Conservation (phyloP, 2,113 vertebrate genomes). For the Gymnobelideus leadbeateri region DNA sequence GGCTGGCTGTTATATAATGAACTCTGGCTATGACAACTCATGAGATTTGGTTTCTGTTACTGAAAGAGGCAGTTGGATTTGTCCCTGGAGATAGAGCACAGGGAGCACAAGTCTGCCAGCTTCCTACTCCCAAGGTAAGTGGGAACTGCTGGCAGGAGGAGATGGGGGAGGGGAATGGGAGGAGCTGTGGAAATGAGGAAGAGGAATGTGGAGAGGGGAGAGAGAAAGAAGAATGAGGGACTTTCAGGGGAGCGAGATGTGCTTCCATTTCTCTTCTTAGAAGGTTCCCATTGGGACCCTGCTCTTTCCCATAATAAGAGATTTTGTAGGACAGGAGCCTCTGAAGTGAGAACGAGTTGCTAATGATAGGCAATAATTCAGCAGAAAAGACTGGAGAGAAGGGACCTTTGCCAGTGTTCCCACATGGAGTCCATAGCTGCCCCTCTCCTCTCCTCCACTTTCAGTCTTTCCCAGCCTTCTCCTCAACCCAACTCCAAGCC, state of each 20-base stretch:
- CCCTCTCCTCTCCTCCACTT: conserved; percentile 59
- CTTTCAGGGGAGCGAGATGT: background rate
- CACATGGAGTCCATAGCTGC: conserved; percentile 59
- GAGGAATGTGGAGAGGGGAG: background rate
- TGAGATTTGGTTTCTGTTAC: background rate
- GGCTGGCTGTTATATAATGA: background rate
- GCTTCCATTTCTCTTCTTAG: background rate
- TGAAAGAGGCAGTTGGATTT: background rate
- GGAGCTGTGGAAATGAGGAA: background rate
- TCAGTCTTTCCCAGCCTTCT: conserved; percentile 21
- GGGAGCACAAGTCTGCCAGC: background rate
- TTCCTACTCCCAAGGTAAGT: background rate
- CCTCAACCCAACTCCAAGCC: conserved; percentile 79
- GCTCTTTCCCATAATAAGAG: background rate
- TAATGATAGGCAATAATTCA: conserved; percentile 74
- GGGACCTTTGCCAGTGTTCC: conserved; percentile 28
- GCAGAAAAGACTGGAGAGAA: conserved; percentile 50
- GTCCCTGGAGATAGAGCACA: background rate
- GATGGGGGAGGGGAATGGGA: background rate
- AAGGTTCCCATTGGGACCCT: background rate
- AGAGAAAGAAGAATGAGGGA: background rate
- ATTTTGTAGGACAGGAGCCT: conserved; percentile 9
- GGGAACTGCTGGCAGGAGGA: background rate
- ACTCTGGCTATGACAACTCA: background rate
- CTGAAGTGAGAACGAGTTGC: conserved; percentile 64